A percentile compares a stretch with the other conserved stretches of the same genome.
phyloP scores from a whole-genome alignment of 2,113 vertebrate species.

The Gracilinanus agilis region DNA sequence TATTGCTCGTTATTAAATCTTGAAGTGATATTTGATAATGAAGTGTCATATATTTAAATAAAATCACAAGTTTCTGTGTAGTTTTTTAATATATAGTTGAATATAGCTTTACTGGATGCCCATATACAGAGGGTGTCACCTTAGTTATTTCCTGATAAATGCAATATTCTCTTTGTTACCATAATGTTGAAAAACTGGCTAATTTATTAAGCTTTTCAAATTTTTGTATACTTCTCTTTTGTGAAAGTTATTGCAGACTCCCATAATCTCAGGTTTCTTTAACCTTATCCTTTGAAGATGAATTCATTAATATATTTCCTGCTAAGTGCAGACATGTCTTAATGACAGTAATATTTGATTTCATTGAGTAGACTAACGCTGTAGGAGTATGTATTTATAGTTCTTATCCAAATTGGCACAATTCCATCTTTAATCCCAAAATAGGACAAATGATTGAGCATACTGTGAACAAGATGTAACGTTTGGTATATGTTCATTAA shows the following conservation, averaged over 20 bases:
- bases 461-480: constrained; percentile 18
- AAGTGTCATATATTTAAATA: constrained; percentile 18
- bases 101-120: background rate
- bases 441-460: constrained; percentile 5
- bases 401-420: background rate
- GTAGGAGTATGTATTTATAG: background rate
- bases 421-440: constrained; percentile 42
- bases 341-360: background rate
- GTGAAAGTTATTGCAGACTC: background rate
- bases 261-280: background rate
- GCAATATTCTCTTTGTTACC: constrained; percentile 15
- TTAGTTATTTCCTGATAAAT: constrained; percentile 25
- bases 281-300: constrained; percentile 2
- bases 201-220: constrained; percentile 22
- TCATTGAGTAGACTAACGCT: background rate
- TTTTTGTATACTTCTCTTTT: background rate
- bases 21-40: background rate
- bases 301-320: constrained; percentile 14
- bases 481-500: background rate
- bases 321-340: background rate
- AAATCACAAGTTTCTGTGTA: background rate
- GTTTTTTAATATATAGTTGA: background rate
- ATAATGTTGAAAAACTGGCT: constrained; percentile 25
- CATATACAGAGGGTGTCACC: background rate
- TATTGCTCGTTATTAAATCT: background rate